Base-by-base conservation (phyloP, 2,113 vertebrate genomes). In the Syngnathus typhle region DNA sequence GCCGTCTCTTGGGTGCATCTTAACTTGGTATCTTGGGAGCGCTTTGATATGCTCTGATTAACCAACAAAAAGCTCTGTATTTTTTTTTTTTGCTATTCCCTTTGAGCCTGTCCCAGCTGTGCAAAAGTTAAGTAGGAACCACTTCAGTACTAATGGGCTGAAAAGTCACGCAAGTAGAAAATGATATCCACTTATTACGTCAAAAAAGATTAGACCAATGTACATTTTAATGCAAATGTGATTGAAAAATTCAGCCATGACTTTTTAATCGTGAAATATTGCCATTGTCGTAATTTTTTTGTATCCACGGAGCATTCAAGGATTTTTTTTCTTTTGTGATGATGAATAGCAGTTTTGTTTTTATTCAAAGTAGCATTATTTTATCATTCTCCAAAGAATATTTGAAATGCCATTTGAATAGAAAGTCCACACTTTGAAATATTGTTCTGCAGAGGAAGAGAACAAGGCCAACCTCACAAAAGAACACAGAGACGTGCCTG, bases 391-490 rank as follows among this genome's bases (percentile, higher is more conserved):
- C 19, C 23, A 23, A 23, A 5, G 21, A 23, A 55, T 12, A 23
- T 55, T 11, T 6, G 21, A n/a, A 54, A 23, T 23, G 7, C 51
- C 51, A 23, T 54, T 69, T 60, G 43, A n/a, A 38, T 41, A 44
- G 67, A 67, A 43, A 12, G 54, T 16, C 70, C 77, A 77, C 46
- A 78, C 54, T 70, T 77, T 68, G 78, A 70, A 74, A 66, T 72
- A 62, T 64, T 16, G 51, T 32, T 32, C 27, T 3, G 70, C 60
- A 61, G 70, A 63, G 75, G 82, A 60, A 56, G 58, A 56, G 74
- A 74, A 64, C 75, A 74, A 82, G 55, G 69, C 74, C 70, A 71
- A 64, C 75, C 51, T 72, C 64, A 62, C 76, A 55, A 74, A 32
- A 71, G 69, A 80, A 59, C 65, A 1, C 36, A 19, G 66, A 23